phyloP scores from a whole-genome alignment of 2,797 vertebrate genomes.

The Myotis findleyi region DNA sequence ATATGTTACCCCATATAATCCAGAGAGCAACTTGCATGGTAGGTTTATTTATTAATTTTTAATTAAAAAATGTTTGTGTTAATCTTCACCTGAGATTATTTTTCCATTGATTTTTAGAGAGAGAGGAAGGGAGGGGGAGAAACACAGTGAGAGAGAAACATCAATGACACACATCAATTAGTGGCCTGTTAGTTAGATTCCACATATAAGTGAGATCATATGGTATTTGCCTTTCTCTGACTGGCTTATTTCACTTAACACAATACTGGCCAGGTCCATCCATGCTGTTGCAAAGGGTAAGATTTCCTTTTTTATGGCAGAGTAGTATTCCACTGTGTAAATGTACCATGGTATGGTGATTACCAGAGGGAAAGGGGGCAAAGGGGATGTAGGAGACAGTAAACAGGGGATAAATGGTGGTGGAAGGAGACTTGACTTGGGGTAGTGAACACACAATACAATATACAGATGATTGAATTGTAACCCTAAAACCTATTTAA shows the following conservation, averaged over 20 bases:
- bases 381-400: neutral
- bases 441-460: neutral
- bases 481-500: neutral
- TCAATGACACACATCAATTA: no score
- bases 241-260: neutral
- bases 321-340: neutral
- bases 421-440: neutral
- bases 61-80: no score
- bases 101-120: no score
- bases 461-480: neutral
- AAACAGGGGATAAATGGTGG: neutral
- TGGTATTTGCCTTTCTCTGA: neutral
- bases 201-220: neutral
- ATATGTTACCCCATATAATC: neutral
- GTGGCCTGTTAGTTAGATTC: neutral
- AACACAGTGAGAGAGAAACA: no score
- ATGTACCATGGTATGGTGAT: neutral
- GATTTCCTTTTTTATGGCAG: neutral
- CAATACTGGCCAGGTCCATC: neutral
- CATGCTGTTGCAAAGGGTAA: neutral
- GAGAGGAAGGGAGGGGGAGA: no score
- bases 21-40: neutral
- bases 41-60: neutral
- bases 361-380: neutral
- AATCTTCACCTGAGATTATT: no score